Conservation (phyloP, 2,797 vertebrate species). For the Emys orbicularis region DNA sequence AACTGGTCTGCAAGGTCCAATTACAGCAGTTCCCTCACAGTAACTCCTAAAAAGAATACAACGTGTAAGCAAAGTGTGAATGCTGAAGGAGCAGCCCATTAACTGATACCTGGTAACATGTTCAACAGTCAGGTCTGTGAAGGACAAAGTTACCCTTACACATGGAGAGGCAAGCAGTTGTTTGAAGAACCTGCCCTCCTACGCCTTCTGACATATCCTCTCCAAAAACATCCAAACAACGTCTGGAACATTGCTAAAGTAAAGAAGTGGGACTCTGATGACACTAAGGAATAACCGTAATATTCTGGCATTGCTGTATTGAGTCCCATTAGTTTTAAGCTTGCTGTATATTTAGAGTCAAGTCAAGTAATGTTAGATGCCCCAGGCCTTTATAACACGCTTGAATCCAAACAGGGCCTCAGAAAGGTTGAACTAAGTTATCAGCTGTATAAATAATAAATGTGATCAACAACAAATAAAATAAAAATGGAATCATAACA, state of each 20-base stretch:
- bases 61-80: not conserved
- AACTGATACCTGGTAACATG: not conserved
- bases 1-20: not conserved
- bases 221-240: not conserved
- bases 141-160: not conserved
- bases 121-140: not conserved
- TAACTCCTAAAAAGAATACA: not conserved
- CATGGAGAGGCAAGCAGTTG: not conserved
- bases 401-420: constrained; percentile 4
- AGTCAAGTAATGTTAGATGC: not conserved
- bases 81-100: not conserved
- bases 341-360: not conserved
- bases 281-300: not conserved
- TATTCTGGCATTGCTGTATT: not conserved
- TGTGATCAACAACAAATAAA: not conserved
- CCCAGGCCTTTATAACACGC: not conserved
- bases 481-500: not conserved
- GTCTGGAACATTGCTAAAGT: not conserved
- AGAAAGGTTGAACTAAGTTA: not conserved
- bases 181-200: not conserved
- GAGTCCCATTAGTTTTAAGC: not conserved
- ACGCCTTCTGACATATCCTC: not conserved
- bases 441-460: not conserved
- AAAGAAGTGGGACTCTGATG: not conserved
- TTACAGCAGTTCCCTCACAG: not conserved